These are phyloP conservation scores for Poecilia latipinna DNA, from an alignment of 2,113 vertebrate species.

Conservation along the genomic window DNA sequence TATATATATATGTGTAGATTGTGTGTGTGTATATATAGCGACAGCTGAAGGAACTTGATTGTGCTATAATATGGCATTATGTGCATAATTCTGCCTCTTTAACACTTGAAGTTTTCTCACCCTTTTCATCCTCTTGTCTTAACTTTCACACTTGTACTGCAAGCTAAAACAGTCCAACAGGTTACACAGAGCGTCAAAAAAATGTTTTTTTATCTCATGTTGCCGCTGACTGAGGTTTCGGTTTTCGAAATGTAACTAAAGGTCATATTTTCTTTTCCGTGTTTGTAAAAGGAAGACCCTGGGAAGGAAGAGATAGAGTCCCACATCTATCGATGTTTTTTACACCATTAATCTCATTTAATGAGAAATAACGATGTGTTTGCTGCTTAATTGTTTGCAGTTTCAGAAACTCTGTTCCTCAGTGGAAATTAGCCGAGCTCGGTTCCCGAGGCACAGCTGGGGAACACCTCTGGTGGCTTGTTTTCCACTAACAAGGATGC, in stretches of 20 bases:
- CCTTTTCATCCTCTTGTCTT: neutral
- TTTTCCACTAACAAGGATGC: constrained; percentile 32
- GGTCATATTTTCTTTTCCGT: neutral
- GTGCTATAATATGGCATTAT: no score
- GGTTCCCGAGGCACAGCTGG: constrained; percentile 36
- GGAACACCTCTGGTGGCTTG: constrained; percentile 38
- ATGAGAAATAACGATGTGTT: neutral
- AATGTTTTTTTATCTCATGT: neutral
- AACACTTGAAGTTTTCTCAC: neutral
- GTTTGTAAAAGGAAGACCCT: neutral
- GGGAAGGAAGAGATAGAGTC: neutral
- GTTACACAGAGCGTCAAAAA: neutral
- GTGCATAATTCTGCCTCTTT: neutral
- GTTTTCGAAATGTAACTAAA: neutral
- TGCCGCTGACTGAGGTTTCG: neutral
- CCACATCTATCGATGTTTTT: neutral
- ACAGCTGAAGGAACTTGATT: neutral
- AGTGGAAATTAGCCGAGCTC: constrained; percentile 37
- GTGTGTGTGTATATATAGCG: no score
- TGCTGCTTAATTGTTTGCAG: neutral
- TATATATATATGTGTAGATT: no score
- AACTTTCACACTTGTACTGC: neutral
- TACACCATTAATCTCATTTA: neutral
- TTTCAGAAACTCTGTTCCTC: neutral
- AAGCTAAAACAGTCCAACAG: neutral